Evolutionary conservation across 2,113 vertebrate species (phyloP), one percentile per base, ranked within the genome.

Genomic region (Oplegnathus fasciatus): DNA sequence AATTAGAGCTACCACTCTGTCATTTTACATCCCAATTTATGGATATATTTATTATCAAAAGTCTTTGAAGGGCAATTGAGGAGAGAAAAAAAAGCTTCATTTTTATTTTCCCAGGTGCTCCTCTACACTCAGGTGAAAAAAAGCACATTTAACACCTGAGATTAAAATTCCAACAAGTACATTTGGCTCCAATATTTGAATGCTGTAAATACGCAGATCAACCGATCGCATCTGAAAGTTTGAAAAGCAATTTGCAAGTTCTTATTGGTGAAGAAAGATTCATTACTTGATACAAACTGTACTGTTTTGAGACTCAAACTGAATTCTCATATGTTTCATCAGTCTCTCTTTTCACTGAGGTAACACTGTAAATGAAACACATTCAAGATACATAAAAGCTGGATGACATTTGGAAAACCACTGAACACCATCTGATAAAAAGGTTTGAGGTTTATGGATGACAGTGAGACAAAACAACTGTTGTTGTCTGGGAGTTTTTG

Each of bases 221-320:
- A 14, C 5, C 46, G 28, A 32, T 66, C 22, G 26, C n/a, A 46
- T 30, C 22, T 6, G 20, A 40, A 13, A 17, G 14, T 54, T 9
- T 58, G 15, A 54, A 55, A 74, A 54, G 34, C 77, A 46, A 66
- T 80, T 80, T 71, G 5, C 22, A 44, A 66, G n/a, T 17, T 76
- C 7, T 8, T n/a, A 71, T 60, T 20, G 6, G 37, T 52, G 57
- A 71, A 58, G 10, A 64, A 22, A 61, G 28, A 50, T 46, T 18
- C 6, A 44, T 8, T 30, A 48, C 22, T 26, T 20, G 18, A 32
- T 22, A 37, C 52, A 46, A 28, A n/a, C 22, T 20, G 17, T 9
- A 20, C 55, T 37, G 46, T 42, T 42, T 54, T n/a, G 15, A 9
- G 50, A 6, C 18, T 34, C 34, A 6, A 37, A 37, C 34, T 37